Evolutionary conservation across 2,113 vertebrate genomes (phyloP).

Genomic region (Gymnobelideus leadbeateri): DNA sequence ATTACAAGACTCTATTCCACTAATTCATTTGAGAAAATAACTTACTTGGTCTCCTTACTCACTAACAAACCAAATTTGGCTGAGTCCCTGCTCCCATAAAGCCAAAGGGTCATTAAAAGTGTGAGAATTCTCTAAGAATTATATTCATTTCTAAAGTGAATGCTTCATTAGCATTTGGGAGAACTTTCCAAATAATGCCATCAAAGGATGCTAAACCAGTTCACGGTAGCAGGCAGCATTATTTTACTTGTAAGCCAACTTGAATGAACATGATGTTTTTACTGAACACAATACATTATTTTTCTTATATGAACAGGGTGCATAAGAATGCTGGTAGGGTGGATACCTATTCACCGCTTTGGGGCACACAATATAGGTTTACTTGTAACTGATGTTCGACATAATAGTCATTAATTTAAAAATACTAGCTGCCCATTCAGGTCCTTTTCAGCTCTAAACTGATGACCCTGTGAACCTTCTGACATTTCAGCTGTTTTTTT

Average conservation of each 20-base stretch:
- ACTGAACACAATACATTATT: conserved; percentile 41
- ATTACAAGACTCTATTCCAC: neutral
- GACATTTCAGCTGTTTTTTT: conserved; percentile 40
- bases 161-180: conserved; percentile 80
- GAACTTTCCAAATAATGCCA: conserved; percentile 75
- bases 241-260: conserved; percentile 65
- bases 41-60: neutral
- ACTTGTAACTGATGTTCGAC: conserved; percentile 1
- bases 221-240: conserved; percentile 68
- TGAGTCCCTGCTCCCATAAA: conserved; percentile 45
- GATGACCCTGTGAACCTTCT: conserved; percentile 25
- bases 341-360: neutral
- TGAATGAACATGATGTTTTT: conserved; percentile 50
- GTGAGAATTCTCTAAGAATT: conserved; percentile 77
- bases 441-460: neutral
- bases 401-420: conserved; percentile 52
- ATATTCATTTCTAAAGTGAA: conserved; percentile 69
- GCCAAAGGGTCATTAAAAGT: conserved; percentile 74
- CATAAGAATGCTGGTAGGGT: conserved; percentile 13
- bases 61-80: neutral
- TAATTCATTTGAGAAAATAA: neutral
- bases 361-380: conserved; percentile 6
- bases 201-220: conserved; percentile 70
- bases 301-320: conserved; percentile 36
- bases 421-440: conserved; percentile 28